These are phyloP conservation scores for Cetonia aurata DNA, from an alignment of 2,888 invertebrate species.

Conservation along the genomic window DNA sequence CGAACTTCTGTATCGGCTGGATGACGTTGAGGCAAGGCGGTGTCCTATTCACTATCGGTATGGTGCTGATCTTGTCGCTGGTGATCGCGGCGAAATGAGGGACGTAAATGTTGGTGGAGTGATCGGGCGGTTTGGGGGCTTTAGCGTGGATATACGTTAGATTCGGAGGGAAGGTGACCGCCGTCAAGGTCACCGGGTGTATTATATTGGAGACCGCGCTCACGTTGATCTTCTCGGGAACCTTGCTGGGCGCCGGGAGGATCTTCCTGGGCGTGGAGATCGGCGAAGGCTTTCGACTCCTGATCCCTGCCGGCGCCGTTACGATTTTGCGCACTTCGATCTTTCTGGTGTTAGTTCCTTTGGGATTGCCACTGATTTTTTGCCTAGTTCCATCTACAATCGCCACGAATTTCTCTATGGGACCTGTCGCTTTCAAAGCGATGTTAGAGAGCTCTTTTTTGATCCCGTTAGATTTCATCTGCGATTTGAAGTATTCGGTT, in stretches of 20 bases:
- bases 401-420: conserved; percentile 53
- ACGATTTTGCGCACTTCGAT: conserved; percentile 60
- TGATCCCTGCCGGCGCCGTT: conserved; percentile 53
- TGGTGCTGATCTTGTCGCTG: conserved; percentile 60
- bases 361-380: conserved; percentile 54
- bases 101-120: conserved; percentile 58
- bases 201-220: conserved; percentile 49
- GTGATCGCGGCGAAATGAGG: conserved; percentile 63
- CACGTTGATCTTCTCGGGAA: conserved; percentile 58
- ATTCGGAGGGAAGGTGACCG: conserved; percentile 63
- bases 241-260: conserved; percentile 64
- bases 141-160: conserved; percentile 65
- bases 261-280: conserved; percentile 64
- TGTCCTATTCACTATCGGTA: conserved; percentile 62
- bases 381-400: conserved; percentile 59
- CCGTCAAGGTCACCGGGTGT: conserved; percentile 62
- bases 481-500: conserved; percentile 87
- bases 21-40: conserved; percentile 62
- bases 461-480: conserved; percentile 75
- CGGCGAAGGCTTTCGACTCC: conserved; percentile 58
- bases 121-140: conserved; percentile 62
- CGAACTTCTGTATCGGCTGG: conserved; percentile 62
- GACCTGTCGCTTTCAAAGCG: conserved; percentile 49
- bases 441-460: conserved; percentile 58
- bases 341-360: conserved; percentile 52